These are phyloP conservation scores for Chymomyza caudatula DNA, from an alignment of 2,888 invertebrate genomes.

Conservation along the genomic window DNA sequence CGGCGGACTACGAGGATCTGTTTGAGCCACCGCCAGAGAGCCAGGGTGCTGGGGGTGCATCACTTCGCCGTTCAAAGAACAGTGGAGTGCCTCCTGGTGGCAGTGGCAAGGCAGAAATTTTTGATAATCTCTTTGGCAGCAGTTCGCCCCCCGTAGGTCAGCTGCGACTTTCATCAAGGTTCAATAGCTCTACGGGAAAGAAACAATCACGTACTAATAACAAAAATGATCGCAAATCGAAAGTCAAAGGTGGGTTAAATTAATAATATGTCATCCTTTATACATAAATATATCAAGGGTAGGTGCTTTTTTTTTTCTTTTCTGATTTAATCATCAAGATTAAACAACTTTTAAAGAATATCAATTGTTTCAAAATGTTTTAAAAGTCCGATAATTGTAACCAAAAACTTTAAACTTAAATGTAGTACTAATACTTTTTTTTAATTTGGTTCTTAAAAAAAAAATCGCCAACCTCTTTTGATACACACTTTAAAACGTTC, in stretches of 20 bases:
- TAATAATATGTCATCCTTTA: background rate
- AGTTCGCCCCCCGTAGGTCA: slow-evolving; percentile 78
- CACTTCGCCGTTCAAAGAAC: slow-evolving; percentile 49
- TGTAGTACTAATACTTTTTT: background rate
- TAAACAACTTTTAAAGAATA: background rate
- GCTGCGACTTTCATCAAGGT: slow-evolving; percentile 59
- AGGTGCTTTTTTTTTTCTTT: background rate
- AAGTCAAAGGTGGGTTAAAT: slow-evolving; percentile 76
- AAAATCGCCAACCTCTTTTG: background rate
- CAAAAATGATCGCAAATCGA: slow-evolving; percentile 61
- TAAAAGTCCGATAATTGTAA: too few relatives aligned
- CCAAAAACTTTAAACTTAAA: too few relatives aligned
- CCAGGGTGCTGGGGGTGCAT: slow-evolving; percentile 28
- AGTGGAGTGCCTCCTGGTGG: slow-evolving; percentile 37
- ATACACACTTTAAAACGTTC: background rate
- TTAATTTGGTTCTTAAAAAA: background rate
- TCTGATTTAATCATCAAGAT: background rate
- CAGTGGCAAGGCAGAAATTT: slow-evolving; percentile 77
- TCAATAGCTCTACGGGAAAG: slow-evolving; percentile 35
- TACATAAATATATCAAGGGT: background rate
- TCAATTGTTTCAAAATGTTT: too few relatives aligned
- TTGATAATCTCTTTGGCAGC: slow-evolving; percentile 83
- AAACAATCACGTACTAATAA: slow-evolving; percentile 44
- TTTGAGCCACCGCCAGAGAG: slow-evolving; percentile 85
- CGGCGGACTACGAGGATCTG: slow-evolving; percentile 92